Conservation (phyloP, 1,140 invertebrate genomes). For the Lamellibrachia luymesi region DNA sequence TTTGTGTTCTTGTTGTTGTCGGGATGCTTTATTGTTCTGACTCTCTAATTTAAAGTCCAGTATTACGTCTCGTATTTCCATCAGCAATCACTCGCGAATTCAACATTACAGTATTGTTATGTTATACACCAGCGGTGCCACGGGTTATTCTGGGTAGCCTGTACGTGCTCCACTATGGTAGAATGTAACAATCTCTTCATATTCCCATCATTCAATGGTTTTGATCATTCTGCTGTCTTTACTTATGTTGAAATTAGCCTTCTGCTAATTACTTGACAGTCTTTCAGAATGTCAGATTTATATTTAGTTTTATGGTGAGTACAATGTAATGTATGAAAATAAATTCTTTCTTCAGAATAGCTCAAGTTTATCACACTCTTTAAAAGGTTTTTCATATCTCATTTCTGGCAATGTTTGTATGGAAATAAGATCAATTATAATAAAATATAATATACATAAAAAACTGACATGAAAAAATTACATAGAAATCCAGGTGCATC, state of each 20-base stretch:
- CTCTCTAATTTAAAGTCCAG: too few species aligned
- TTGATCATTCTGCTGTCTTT: too few species aligned
- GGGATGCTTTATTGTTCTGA: too few species aligned
- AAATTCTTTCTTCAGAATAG: not conserved
- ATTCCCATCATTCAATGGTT: too few species aligned
- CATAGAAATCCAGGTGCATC: not conserved
- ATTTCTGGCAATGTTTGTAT: not conserved
- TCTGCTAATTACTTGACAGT: not conserved
- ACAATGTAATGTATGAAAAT: not conserved
- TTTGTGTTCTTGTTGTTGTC: too few species aligned
- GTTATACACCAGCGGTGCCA: not conserved
- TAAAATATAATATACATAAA: not conserved
- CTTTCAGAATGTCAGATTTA: not conserved
- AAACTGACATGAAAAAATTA: not conserved
- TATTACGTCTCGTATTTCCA: too few species aligned
- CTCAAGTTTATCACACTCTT: not conserved
- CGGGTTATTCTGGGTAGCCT: too few species aligned
- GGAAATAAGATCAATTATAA: not conserved
- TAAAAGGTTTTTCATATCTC: not conserved
- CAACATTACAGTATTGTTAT: too few species aligned
- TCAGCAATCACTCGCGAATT: too few species aligned
- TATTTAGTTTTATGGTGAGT: not conserved
- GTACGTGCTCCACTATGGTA: too few species aligned
- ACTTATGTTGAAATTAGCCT: not conserved
- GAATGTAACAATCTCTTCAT: too few species aligned